Evolutionary conservation across 2,113 vertebrate genomes (phyloP), one percentile per base, ranked within the genome.

Genomic region (Corydoras sp.): DNA sequence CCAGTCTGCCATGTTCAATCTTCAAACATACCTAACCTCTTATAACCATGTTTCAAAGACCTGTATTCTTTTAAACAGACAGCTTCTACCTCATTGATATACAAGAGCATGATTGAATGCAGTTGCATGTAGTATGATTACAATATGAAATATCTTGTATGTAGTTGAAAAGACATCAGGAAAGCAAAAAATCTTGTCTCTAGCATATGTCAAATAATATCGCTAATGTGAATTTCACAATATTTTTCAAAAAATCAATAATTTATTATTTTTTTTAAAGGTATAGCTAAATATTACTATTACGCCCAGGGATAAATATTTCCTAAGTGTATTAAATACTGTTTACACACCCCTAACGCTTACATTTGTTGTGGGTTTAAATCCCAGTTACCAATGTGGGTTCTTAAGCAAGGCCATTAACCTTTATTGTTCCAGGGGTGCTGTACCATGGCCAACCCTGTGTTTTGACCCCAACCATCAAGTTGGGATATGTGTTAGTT

Each of bases 81-180:
- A 64, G 81, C 75, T 73, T 79, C 72, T 80, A 71, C 76, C 15
- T 70, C 65, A 69, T 65, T 66, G 62, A 64, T 75, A 68, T 55
- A 58, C 76, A 62, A 71, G 73, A 85, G 89, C 88, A 89, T 90
- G 89, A 71, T 77, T 73, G 73, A 73, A 82, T 76, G 83, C 55
- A 48, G 75, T 81, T 86, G 88, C 89, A 90, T 89, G 88, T 69
- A 53, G 51, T 8, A 53, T 43, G 35, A 43, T 43, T 4, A 43
- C 5, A 10, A 14, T 53, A 53, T 53, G 51, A 14, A 10, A 5
- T 53, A 53, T 53, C 51, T 53, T 12, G 51, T 14, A 14, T 51
- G 11, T 51, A 11, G 49, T 11, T 51, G 49, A 51, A 2, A 51
- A 7, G 49, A 51, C 49, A 9, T 53, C 9, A 53, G 13, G 13